Percentiles rank a stretch among this genome's conserved stretches.
These are phyloP conservation scores for Eulemur macaco DNA, from an alignment of 2,113 vertebrate genomes.

Conservation along the genomic window DNA sequence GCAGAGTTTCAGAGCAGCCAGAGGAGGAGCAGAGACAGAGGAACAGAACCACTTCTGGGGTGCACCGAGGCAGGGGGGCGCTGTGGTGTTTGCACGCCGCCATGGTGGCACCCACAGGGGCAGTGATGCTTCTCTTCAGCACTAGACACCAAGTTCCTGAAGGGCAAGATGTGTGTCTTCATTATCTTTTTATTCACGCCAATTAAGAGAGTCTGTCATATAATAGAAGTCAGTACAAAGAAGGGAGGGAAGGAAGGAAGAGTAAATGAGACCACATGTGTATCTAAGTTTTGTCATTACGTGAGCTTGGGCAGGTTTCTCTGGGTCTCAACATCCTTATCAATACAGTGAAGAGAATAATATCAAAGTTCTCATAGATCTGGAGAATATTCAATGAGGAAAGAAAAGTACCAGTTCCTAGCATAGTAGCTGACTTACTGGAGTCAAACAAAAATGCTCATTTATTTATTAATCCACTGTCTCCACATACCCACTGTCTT, in stretches of 20 bases:
- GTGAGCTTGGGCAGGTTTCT: background rate
- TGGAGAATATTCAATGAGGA: background rate
- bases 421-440: background rate
- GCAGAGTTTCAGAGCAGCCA: background rate
- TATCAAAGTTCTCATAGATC: background rate
- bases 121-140: background rate
- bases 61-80: background rate
- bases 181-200: background rate
- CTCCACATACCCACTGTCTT: background rate
- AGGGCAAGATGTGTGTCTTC: background rate
- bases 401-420: background rate
- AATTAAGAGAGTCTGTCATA: background rate
- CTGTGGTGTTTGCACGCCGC: background rate
- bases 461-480: background rate
- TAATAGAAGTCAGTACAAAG: background rate
- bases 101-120: background rate
- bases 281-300: background rate
- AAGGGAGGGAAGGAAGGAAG: no score
- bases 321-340: background rate
- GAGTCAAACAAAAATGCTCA: background rate
- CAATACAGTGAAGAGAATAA: background rate
- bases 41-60: background rate
- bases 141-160: background rate
- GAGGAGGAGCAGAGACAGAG: background rate
- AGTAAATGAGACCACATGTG: background rate